A percentile compares a stretch with the other conserved stretches of the same genome.
These are phyloP conservation scores for Chelon labrosus DNA, from an alignment of 2,797 vertebrate species.

Conservation along the genomic window DNA sequence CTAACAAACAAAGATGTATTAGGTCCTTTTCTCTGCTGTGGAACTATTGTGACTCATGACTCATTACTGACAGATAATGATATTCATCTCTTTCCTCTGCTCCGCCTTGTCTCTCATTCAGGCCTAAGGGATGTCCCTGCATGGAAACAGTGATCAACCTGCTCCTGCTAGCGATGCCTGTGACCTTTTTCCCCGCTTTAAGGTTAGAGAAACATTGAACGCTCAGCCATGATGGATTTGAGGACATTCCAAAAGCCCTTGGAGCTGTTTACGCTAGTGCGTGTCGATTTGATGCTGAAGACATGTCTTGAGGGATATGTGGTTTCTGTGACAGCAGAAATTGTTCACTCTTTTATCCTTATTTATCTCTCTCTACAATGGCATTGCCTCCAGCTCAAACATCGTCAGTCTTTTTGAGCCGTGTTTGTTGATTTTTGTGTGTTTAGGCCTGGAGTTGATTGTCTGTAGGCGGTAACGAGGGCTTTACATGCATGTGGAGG, in stretches of 20 bases:
- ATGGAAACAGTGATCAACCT: constrained; percentile 63
- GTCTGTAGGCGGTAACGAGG: constrained; percentile 35
- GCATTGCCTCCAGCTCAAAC: constrained; percentile 21
- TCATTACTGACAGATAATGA: constrained; percentile 57
- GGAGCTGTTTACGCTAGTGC: constrained; percentile 67
- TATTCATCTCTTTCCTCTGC: constrained; percentile 46
- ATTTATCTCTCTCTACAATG: constrained; percentile 31
- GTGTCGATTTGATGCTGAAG: constrained; percentile 54
- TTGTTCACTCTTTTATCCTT: constrained; percentile 48
- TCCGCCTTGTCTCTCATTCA: constrained; percentile 29
- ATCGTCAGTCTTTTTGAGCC: constrained; percentile 36
- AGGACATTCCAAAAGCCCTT: constrained; percentile 69
- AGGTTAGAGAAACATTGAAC: constrained; percentile 67
- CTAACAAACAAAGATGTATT: constrained; percentile 64
- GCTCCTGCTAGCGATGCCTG: constrained; percentile 62
- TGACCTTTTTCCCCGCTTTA: constrained; percentile 54
- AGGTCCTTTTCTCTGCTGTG: constrained; percentile 29
- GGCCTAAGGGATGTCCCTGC: constrained; percentile 21
- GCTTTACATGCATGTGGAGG: constrained; percentile 11
- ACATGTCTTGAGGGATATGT: constrained; percentile 60
- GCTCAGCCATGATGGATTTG: constrained; percentile 68
- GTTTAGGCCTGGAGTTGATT: constrained; percentile 30
- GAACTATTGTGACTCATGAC: constrained; percentile 41
- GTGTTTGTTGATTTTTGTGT: constrained; percentile 52
- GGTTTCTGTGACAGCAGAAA: constrained; percentile 52